phyloP scores from a whole-genome alignment of 2,888 invertebrate genomes.

The Phalera bucephala region DNA sequence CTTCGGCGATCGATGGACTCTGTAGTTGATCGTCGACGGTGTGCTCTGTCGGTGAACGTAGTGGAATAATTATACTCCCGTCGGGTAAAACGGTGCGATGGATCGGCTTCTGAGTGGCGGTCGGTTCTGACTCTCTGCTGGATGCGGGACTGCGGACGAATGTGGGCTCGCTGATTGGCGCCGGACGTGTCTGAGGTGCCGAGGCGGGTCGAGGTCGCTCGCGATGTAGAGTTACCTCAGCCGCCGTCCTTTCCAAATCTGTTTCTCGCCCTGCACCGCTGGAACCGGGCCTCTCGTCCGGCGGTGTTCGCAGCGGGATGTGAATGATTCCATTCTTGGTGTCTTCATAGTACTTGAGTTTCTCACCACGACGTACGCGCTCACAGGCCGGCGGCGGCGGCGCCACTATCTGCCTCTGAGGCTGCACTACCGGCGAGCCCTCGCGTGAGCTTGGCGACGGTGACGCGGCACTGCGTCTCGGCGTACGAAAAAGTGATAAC shows the following conservation, averaged over 20 bases:
- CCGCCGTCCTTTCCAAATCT: slow-evolving; percentile 15
- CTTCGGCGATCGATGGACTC: slow-evolving; percentile 10
- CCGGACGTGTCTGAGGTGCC: slow-evolving; percentile 37
- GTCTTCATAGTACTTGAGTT: slow-evolving; percentile 84
- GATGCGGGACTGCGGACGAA: no score
- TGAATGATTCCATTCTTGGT: slow-evolving; percentile 86
- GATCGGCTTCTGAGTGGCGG: slow-evolving; percentile 55
- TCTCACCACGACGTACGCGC: slow-evolving; percentile 45
- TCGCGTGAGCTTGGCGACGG: slow-evolving; percentile 64
- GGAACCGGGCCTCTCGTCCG: slow-evolving; percentile 81
- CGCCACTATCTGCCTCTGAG: slow-evolving; percentile 43
- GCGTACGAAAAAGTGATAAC: slow-evolving; percentile 86
- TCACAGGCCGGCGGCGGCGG: slow-evolving; percentile 23
- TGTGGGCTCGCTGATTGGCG: slow-evolving; percentile 44
- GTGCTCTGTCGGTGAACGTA: slow-evolving; percentile 74
- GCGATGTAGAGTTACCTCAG: slow-evolving; percentile 19
- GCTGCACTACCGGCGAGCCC: slow-evolving; percentile 53
- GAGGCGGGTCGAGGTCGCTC: slow-evolving; percentile 40
- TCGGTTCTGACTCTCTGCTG: no score
- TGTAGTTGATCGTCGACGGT: slow-evolving; percentile 21
- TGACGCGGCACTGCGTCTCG: slow-evolving; percentile 58
- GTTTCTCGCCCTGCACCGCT: slow-evolving; percentile 27
- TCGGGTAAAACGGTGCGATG: slow-evolving; percentile 75
- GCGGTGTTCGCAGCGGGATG: slow-evolving; percentile 89
- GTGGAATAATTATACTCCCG: slow-evolving; percentile 83